phyloP scores from a whole-genome alignment of 2,797 vertebrate genomes.

The Amazona ochrocephala region DNA sequence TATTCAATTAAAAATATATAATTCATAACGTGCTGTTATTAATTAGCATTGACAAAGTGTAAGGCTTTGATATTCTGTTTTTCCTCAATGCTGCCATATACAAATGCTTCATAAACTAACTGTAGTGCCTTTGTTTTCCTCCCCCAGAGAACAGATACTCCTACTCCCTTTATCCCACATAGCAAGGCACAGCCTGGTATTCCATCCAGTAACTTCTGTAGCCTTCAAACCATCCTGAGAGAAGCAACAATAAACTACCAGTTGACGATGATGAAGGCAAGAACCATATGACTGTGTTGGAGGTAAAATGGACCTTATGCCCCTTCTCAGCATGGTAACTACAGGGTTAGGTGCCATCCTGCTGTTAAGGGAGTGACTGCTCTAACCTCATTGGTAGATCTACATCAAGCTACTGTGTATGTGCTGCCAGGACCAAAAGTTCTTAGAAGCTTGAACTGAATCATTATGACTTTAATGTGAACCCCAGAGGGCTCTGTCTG shows the following conservation, averaged over 20 bases:
- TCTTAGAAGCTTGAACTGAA: background rate
- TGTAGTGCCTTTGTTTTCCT: background rate
- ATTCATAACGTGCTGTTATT: background rate
- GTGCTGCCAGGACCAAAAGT: background rate
- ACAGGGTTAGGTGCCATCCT: background rate
- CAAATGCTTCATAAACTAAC: background rate
- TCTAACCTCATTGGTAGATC: accelerated
- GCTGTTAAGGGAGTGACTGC: background rate
- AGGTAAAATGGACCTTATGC: background rate
- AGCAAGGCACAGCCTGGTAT: background rate
- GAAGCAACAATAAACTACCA: background rate
- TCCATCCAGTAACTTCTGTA: background rate
- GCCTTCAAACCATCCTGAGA: background rate
- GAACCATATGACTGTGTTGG: accelerated
- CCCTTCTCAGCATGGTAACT: background rate
- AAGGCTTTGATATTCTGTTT: background rate
- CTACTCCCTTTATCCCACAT: background rate
- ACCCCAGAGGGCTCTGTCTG: background rate
- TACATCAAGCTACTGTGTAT: background rate
- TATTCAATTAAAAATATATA: background rate
- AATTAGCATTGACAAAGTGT: background rate
- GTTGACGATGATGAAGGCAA: background rate
- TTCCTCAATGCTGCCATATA: background rate
- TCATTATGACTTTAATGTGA: background rate
- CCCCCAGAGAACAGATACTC: background rate